Evolutionary conservation across 2,888 invertebrate species (phyloP).

Genomic region (Willowsia nigromaculata): DNA sequence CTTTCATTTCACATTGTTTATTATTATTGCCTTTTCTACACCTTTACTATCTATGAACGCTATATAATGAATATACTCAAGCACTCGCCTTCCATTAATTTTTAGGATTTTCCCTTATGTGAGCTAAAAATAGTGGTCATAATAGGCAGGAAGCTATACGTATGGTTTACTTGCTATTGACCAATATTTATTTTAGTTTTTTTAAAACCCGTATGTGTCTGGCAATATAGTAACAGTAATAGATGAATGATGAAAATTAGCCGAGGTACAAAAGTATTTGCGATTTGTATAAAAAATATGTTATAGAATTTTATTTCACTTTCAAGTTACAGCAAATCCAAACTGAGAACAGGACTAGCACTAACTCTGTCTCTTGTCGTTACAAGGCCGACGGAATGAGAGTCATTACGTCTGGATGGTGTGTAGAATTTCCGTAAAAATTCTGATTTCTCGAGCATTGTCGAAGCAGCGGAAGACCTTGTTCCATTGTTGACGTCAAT

Average conservation of each 20-base stretch:
- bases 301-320: slow-evolving; percentile 13
- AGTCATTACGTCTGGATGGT: slow-evolving; percentile 4
- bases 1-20: neutral
- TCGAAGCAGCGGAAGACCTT: neutral
- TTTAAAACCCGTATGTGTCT: too few species aligned
- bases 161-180: too few species aligned
- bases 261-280: too few species aligned
- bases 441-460: slow-evolving; percentile 56
- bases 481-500: slow-evolving; percentile 8
- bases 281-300: neutral
- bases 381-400: neutral
- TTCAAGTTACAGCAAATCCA: slow-evolving; percentile 45
- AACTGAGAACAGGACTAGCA: slow-evolving; percentile 59
- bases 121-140: too few species aligned
- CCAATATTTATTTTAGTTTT: too few species aligned
- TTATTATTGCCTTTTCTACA: slow-evolving; percentile 3
- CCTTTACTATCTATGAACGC: neutral
- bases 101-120: too few species aligned
- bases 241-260: too few species aligned
- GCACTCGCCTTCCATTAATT: neutral
- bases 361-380: slow-evolving; percentile 49
- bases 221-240: too few species aligned
- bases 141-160: too few species aligned
- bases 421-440: slow-evolving; percentile 63
- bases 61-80: neutral